Conservation (phyloP, 1,140 invertebrate species). For the Ridgeia piscesae region DNA sequence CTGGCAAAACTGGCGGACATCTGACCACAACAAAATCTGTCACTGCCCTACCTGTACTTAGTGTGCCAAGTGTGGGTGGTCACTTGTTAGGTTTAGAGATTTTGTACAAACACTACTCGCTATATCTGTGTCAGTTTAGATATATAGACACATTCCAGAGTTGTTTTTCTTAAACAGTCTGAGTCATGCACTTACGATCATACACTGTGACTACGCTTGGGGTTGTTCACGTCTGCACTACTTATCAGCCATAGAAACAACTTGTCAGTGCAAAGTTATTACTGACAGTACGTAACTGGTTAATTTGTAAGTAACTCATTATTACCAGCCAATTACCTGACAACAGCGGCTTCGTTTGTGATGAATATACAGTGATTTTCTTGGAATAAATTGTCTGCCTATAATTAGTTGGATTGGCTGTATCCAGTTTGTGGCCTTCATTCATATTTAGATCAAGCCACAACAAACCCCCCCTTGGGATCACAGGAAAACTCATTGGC, state of each 20-base stretch:
- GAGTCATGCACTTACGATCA: background rate
- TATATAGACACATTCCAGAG: background rate
- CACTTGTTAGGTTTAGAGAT: background rate
- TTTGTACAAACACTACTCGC: background rate
- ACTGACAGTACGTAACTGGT: background rate
- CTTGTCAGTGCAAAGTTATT: background rate
- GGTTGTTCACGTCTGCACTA: background rate
- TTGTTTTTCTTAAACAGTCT: background rate
- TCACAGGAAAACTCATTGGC: background rate
- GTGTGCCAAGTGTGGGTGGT: background rate
- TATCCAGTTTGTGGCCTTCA: background rate
- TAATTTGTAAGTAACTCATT: background rate
- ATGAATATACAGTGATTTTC: background rate
- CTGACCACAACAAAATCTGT: background rate
- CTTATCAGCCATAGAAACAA: background rate
- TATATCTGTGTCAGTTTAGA: background rate
- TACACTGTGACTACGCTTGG: background rate
- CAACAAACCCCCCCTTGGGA: background rate
- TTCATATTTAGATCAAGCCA: background rate
- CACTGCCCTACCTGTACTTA: background rate
- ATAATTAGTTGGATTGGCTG: background rate
- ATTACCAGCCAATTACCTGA: background rate
- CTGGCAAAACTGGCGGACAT: background rate
- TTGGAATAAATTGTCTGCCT: background rate
- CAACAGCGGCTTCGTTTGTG: background rate